Conservation (phyloP, 2,113 vertebrate genomes). For the Ornithorhynchus anatinus region DNA sequence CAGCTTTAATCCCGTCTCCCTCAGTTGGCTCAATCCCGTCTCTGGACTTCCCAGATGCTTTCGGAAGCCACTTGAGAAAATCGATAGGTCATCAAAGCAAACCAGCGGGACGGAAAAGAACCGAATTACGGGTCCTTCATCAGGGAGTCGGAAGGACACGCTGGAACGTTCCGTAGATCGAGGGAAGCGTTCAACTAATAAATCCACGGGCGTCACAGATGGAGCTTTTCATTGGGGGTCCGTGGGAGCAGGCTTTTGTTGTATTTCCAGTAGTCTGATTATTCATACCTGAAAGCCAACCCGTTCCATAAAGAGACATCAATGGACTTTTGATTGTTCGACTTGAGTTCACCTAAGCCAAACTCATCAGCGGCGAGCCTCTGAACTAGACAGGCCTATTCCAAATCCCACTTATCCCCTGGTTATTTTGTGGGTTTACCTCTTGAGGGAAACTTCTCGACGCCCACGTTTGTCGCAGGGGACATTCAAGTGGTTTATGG, state of each 20-base stretch:
- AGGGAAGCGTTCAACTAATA: conserved; percentile 11
- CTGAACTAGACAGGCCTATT: no score
- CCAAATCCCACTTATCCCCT: no score
- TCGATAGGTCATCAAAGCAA: conserved; percentile 47
- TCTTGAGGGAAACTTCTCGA: no score
- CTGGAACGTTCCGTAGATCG: conserved; percentile 19
- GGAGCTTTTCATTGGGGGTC: not conserved
- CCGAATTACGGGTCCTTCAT: conserved; percentile 8
- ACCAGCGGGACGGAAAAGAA: conserved; percentile 16
- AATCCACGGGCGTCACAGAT: not conserved
- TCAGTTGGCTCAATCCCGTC: conserved; percentile 23
- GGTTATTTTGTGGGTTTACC: no score
- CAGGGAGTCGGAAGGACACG: not conserved
- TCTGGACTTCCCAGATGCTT: conserved; percentile 36
- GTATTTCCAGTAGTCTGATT: not conserved
- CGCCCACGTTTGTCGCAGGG: no score
- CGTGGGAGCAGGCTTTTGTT: conserved; percentile 5
- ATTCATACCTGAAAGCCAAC: not conserved
- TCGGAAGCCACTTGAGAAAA: conserved; percentile 22
- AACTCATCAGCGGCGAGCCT: no score
- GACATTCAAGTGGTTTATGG: no score
- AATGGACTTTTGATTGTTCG: not conserved
- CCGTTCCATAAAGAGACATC: not conserved
- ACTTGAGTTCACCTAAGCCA: not conserved
- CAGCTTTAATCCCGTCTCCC: conserved; percentile 46